Evolutionary conservation across 2,113 vertebrate genomes (phyloP).

Genomic region (Proteles cristata): DNA sequence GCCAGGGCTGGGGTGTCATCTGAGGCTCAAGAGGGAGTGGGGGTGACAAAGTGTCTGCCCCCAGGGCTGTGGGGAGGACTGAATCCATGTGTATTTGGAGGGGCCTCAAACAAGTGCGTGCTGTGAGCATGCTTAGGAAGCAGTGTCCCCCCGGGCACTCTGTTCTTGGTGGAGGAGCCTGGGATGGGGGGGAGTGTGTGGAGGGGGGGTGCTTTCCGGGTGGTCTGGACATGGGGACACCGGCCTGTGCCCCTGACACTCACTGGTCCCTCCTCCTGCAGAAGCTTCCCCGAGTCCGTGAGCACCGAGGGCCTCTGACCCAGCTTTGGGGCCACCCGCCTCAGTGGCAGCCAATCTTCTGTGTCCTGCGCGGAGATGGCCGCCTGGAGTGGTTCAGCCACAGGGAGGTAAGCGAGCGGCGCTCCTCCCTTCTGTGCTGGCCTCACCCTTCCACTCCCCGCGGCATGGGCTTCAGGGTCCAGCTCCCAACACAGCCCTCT

Average conservation of each 20-base stretch:
- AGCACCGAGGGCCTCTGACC: constrained; percentile 70
- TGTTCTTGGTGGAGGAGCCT: background rate
- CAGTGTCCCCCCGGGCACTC: too few species aligned
- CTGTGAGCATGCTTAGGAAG: background rate
- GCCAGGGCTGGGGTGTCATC: background rate
- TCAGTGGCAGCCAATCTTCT: constrained; percentile 72
- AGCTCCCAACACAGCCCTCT: background rate
- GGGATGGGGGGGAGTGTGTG: too few species aligned
- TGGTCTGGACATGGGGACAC: accelerated
- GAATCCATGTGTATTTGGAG: background rate
- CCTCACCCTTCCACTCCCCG: background rate
- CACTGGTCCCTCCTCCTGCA: background rate
- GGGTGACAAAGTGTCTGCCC: background rate
- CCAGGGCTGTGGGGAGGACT: background rate
- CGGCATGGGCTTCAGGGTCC: background rate
- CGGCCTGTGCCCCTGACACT: accelerated
- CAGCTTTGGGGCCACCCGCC: constrained; percentile 39
- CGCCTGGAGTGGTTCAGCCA: constrained; percentile 72
- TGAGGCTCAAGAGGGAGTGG: background rate
- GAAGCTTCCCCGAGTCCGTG: constrained; percentile 57
- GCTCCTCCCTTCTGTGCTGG: background rate
- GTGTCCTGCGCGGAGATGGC: constrained; percentile 73
- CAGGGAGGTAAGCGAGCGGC: constrained; percentile 55
- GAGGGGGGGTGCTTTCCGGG: background rate
- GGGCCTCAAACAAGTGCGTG: background rate